phyloP scores from a whole-genome alignment of 2,797 vertebrate genomes.

The Sparus aurata region DNA sequence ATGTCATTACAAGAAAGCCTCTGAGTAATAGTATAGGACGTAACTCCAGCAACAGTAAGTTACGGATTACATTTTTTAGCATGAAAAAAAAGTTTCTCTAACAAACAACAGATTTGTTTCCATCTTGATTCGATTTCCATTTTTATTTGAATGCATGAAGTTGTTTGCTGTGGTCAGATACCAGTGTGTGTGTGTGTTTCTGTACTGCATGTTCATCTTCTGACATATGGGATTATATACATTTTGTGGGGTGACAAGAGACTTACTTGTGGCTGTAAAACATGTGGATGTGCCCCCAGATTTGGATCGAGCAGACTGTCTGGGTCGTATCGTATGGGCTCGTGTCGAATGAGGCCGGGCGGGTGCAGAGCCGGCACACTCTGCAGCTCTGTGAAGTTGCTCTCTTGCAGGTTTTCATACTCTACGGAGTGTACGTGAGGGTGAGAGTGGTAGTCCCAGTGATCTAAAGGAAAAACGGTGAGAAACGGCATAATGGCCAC shows the following conservation, averaged over 20 bases:
- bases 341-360: constrained; percentile 92
- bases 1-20: neutral
- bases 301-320: constrained; percentile 92
- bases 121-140: neutral
- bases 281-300: constrained; percentile 84
- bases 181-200: constrained; percentile 1
- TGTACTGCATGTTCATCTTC: neutral
- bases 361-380: constrained; percentile 94
- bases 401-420: constrained; percentile 93
- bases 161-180: neutral
- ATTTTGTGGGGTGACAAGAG: neutral
- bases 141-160: neutral
- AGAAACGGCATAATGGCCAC: constrained; percentile 31
- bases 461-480: constrained; percentile 83
- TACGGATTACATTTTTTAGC: neutral
- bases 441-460: constrained; percentile 95
- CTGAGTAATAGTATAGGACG: neutral
- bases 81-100: neutral
- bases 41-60: neutral
- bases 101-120: neutral
- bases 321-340: constrained; percentile 90
- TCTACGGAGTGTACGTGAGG: constrained; percentile 90
- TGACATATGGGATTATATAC: neutral
- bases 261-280: constrained; percentile 83
- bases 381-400: constrained; percentile 97